Evolutionary conservation across 2,888 invertebrate species (phyloP), one percentile per base, ranked within the genome.

Genomic region (Drosophila phalerata): DNA sequence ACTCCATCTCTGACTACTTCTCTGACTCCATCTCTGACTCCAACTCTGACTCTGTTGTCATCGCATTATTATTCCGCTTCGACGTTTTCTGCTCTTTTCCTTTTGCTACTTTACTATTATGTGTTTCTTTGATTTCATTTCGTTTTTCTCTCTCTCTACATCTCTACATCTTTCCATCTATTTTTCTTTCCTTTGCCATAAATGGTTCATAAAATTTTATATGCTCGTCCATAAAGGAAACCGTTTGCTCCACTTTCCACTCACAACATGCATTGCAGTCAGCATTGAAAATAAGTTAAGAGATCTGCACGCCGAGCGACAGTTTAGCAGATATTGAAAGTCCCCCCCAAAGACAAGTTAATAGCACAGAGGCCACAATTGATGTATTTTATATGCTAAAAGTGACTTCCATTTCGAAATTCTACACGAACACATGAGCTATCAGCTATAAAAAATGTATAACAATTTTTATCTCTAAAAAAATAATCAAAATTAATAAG

Each of bases 161-260:
- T n/a, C n/a, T 45, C 34, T 19, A 10, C 17, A 19, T 30, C 25
- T 19, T 28, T 37, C 47, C 34, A 19, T 22, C 37, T 38, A 22
- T 71, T 10, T 56, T 57, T 68, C 40, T 56, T 66, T 65, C 57
- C 65, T 63, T 47, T 60, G 80, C 80, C 83, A 81, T 79, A 82
- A 81, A 81, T 81, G 82, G 77, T 73, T 79, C 82, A 79, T 81
- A 82, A 81, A 81, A 79, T 81, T 81, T 81, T 82, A 81, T 82
- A 77, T 51, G 79, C 80, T 74, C 79, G 67, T 81, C 79, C 66
- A 81, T 82, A 81, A 81, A 81, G 79, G 75, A 81, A 81, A 81
- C 82, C 63, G 75, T 73, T 81, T 81, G 82, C 79, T 82, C 76
- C 71, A 76, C 79, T 79, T 79, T 79, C 79, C 81, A 69, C 73